These are phyloP conservation scores for Drosophila subsilvestris DNA, from an alignment of 2,888 invertebrate genomes.

Conservation along the genomic window DNA sequence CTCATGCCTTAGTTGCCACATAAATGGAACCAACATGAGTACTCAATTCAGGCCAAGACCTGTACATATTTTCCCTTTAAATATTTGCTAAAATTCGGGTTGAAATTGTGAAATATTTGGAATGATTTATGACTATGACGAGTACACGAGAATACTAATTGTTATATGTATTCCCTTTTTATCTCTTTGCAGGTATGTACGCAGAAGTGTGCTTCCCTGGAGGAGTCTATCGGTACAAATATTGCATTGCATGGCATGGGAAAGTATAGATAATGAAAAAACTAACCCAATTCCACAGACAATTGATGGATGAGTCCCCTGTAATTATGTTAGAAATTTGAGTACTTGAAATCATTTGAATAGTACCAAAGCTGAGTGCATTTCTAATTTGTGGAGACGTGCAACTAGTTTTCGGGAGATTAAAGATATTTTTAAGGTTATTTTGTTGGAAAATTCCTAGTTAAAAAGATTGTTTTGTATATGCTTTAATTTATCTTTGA, in stretches of 20 bases:
- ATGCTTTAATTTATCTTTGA: background rate
- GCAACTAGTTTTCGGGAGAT: no score
- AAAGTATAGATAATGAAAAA: background rate
- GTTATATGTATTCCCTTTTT: constrained; percentile 15
- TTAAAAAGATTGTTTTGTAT: no score
- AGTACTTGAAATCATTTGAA: background rate
- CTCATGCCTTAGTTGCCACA: constrained; percentile 10
- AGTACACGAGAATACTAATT: constrained; percentile 19
- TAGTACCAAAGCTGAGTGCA: no score
- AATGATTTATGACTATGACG: constrained; percentile 20
- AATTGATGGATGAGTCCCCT: background rate
- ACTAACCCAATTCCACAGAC: background rate
- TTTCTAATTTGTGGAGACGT: no score
- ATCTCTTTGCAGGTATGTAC: constrained; percentile 34
- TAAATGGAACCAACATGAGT: constrained; percentile 18
- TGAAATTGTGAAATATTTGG: constrained; percentile 10
- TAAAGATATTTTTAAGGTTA: no score
- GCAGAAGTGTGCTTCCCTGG: constrained; percentile 1
- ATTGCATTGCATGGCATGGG: background rate
- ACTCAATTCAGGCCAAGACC: constrained; percentile 1
- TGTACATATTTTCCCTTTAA: constrained; percentile 6
- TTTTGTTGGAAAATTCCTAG: no score
- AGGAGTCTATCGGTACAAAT: no score
- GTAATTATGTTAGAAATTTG: background rate
- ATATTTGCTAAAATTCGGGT: constrained; percentile 8